Conservation (phyloP, 2,888 invertebrate genomes). For the Nebria salina region DNA sequence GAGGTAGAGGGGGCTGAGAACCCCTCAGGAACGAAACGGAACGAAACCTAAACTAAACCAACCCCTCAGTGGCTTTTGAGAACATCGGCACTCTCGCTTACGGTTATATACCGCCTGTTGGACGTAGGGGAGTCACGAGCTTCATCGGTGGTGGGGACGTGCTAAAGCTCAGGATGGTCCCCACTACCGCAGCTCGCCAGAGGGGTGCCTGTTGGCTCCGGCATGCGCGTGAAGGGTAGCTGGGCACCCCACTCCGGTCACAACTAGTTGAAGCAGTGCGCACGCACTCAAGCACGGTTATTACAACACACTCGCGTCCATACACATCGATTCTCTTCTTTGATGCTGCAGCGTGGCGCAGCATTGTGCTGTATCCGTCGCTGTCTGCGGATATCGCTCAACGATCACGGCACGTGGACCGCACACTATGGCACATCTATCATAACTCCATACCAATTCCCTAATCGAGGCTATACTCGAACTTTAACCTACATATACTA, state of each 20-base stretch:
- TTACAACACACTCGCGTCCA: background rate
- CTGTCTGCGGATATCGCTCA: constrained; percentile 8
- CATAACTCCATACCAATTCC: background rate
- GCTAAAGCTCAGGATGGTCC: background rate
- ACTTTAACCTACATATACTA: background rate
- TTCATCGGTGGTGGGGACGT: constrained; percentile 2
- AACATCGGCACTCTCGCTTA: constrained; percentile 61
- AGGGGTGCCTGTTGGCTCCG: constrained; percentile 2
- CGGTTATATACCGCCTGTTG: constrained; percentile 63
- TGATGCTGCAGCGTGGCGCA: constrained; percentile 42
- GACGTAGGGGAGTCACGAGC: constrained; percentile 51
- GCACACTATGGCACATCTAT: background rate
- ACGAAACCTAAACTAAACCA: constrained; percentile 65
- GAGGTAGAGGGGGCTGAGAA: constrained; percentile 56
- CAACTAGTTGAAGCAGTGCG: constrained; percentile 13
- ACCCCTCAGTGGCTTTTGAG: constrained; percentile 69
- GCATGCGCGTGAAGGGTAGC: background rate
- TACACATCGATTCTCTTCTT: constrained; percentile 25
- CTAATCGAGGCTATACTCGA: background rate
- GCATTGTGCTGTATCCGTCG: constrained; percentile 2
- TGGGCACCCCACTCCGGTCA: background rate
- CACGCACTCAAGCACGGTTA: constrained; percentile 6
- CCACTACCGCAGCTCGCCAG: background rate
- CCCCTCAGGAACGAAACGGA: constrained; percentile 55
- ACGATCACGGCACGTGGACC: constrained; percentile 28